Conservation (phyloP, 2,113 vertebrate genomes). For the Megaceryle torquata region DNA sequence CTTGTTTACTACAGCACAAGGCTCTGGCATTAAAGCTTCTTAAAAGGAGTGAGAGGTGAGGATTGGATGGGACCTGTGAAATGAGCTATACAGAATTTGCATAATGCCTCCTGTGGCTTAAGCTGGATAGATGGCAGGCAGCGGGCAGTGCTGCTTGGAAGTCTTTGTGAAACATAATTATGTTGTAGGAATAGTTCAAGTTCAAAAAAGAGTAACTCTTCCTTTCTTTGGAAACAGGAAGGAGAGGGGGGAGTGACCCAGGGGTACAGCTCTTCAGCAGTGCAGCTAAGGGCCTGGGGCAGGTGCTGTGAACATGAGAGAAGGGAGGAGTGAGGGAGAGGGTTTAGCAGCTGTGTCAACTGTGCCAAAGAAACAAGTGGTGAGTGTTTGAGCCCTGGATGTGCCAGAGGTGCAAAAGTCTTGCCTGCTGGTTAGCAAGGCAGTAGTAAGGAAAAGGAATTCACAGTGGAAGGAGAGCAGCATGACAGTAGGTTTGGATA, state of each 20-base stretch:
- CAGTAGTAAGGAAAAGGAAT: not conserved
- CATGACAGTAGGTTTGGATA: not conserved
- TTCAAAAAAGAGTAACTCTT: not conserved
- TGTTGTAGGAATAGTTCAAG: not conserved
- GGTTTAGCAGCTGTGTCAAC: not conserved
- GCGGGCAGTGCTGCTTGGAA: not conserved
- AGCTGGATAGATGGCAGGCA: not conserved
- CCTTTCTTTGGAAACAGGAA: not conserved
- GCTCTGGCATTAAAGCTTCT: not conserved
- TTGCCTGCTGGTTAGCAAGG: not conserved
- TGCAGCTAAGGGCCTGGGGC: fast-evolving
- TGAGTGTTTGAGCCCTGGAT: not conserved
- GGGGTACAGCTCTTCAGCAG: not conserved
- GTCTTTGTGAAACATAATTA: not conserved
- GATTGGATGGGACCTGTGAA: not conserved
- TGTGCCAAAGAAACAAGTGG: not conserved
- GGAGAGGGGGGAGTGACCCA: not conserved
- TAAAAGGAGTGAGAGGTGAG: fast-evolving
- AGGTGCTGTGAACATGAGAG: not conserved
- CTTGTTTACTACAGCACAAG: not conserved
- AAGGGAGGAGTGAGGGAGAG: not conserved
- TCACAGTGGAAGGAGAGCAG: not conserved
- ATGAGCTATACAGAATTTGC: not conserved
- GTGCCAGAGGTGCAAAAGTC: not conserved
- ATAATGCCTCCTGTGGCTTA: not conserved